Percentiles rank a stretch among this genome's conserved stretches.
These are phyloP conservation scores for Hedychridium roseum DNA, from an alignment of 2,888 invertebrate species.

Conservation along the genomic window DNA sequence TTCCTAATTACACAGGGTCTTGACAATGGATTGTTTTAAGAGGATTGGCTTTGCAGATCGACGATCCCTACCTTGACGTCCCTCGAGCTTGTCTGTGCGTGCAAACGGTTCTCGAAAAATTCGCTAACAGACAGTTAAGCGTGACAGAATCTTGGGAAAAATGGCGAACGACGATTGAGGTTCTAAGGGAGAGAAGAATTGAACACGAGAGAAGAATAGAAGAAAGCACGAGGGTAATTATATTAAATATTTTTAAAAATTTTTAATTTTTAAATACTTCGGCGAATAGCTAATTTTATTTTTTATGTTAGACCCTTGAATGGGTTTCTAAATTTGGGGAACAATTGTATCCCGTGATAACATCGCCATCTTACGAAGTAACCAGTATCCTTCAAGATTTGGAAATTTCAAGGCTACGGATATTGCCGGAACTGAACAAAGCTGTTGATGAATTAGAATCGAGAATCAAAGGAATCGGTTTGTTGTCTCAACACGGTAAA, in stretches of 20 bases:
- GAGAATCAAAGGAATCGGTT: slow-evolving; percentile 73
- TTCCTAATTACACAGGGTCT: neutral
- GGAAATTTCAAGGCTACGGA: slow-evolving; percentile 67
- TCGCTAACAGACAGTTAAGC: slow-evolving; percentile 71
- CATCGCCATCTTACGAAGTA: slow-evolving; percentile 70
- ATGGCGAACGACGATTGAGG: slow-evolving; percentile 73
- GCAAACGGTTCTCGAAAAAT: slow-evolving; percentile 73
- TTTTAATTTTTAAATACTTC: neutral
- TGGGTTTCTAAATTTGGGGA: slow-evolving; percentile 75
- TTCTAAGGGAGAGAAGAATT: slow-evolving; percentile 62
- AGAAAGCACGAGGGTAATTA: slow-evolving; percentile 60
- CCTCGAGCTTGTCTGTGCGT: slow-evolving; percentile 74
- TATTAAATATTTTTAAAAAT: slow-evolving; percentile 44
- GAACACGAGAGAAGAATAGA: slow-evolving; percentile 65
- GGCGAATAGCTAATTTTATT: neutral
- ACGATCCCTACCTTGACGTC: slow-evolving; percentile 75
- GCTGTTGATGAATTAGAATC: slow-evolving; percentile 75
- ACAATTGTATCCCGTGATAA: slow-evolving; percentile 79
- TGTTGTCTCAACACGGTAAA: slow-evolving; percentile 70
- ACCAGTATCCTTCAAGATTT: slow-evolving; percentile 68
- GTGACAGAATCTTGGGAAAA: slow-evolving; percentile 76
- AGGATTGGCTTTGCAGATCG: slow-evolving; percentile 64
- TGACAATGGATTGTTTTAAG: neutral
- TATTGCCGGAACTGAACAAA: slow-evolving; percentile 70
- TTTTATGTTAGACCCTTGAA: slow-evolving; percentile 69